Conservation (phyloP, 1,140 invertebrate genomes). For the Drosophila sproati region DNA sequence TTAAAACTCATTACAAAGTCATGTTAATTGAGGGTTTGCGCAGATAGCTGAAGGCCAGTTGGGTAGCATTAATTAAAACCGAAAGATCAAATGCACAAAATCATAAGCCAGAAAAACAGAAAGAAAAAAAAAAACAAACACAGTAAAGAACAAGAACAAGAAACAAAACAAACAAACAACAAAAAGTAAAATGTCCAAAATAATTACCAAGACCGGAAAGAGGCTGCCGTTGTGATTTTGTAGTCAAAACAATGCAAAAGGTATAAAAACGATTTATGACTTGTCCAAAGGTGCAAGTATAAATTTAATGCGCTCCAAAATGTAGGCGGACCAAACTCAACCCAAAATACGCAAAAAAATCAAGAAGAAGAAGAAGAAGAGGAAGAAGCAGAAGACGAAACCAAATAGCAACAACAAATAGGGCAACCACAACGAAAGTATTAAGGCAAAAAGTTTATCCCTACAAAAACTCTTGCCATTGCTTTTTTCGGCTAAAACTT, state of each 20-base stretch:
- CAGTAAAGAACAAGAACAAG: slow-evolving; percentile 2
- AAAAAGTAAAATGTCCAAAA: slow-evolving; percentile 40
- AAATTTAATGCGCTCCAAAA: slow-evolving; percentile 65
- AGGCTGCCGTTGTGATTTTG: slow-evolving; percentile 32
- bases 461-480: slow-evolving; percentile 27
- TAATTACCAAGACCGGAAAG: slow-evolving; percentile 38
- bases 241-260: slow-evolving; percentile 19
- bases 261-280: slow-evolving; percentile 74
- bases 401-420: slow-evolving; percentile 5
- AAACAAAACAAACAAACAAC: slow-evolving; percentile 8
- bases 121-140: neutral
- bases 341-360: slow-evolving; percentile 22
- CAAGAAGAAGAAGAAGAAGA: slow-evolving; percentile 14
- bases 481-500: slow-evolving; percentile 60
- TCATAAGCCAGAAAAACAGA: slow-evolving; percentile 19
- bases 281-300: slow-evolving; percentile 57
- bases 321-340: slow-evolving; percentile 34
- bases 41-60: slow-evolving; percentile 3
- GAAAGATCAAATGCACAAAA: slow-evolving; percentile 34
- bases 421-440: slow-evolving; percentile 48
- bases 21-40: slow-evolving; percentile 31
- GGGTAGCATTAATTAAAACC: slow-evolving; percentile 47
- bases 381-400: slow-evolving; percentile 18
- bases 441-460: slow-evolving; percentile 70
- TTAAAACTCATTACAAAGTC: slow-evolving; percentile 62